Conservation (phyloP, 1,140 invertebrate species). For the Drosophila neocordata region DNA sequence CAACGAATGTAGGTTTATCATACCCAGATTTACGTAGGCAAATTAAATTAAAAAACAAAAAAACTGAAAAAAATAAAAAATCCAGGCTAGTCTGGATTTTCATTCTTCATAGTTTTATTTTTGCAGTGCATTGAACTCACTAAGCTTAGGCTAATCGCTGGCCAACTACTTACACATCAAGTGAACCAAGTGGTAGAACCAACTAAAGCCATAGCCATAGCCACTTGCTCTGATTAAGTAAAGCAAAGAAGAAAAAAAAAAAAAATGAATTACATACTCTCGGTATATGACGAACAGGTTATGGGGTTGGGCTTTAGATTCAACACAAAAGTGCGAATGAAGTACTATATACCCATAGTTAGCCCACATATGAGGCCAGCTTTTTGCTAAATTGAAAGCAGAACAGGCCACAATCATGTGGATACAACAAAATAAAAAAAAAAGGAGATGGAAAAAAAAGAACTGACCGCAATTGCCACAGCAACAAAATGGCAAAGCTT, state of each 20-base stretch:
- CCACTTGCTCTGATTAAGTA: constrained; percentile 77
- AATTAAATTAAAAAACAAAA: constrained; percentile 72
- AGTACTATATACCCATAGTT: constrained; percentile 6
- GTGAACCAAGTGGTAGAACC: constrained; percentile 2
- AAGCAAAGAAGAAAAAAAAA: background rate
- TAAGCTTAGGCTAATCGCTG: constrained; percentile 58
- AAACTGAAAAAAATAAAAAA: constrained; percentile 24
- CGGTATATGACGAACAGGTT: constrained; percentile 67
- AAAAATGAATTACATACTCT: constrained; percentile 30
- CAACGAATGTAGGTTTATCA: constrained; percentile 50
- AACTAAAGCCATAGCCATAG: constrained; percentile 51
- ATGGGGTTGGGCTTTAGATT: constrained; percentile 30
- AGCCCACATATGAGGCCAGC: constrained; percentile 13
- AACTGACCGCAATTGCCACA: constrained; percentile 15
- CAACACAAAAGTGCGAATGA: constrained; percentile 20
- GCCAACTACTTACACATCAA: constrained; percentile 34
- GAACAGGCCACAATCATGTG: background rate
- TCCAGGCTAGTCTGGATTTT: constrained; percentile 27
- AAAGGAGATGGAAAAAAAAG: constrained; percentile 1
- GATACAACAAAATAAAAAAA: background rate
- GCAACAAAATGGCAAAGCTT: constrained; percentile 1
- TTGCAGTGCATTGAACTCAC: constrained; percentile 65
- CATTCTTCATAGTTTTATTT: background rate
- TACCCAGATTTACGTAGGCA: constrained; percentile 68
- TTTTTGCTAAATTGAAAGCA: constrained; percentile 19